Conservation (phyloP, 2,888 invertebrate genomes). For the Diaphora mendica region DNA sequence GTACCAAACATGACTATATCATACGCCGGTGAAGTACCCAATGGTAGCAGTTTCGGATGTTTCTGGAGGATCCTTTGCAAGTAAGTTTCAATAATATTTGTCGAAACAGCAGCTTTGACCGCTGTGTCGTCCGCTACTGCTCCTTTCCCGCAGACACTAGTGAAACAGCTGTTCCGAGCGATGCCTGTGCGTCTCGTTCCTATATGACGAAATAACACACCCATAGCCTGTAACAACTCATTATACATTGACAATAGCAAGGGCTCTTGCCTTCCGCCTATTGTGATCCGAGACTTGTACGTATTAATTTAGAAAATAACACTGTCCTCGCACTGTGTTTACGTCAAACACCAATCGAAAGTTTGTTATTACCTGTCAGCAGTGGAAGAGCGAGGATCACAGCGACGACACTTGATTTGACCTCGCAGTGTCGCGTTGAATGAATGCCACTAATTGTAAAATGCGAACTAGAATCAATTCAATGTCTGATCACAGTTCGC, state of each 20-base stretch:
- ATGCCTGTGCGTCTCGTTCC: conserved; percentile 50
- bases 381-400: conserved; percentile 50
- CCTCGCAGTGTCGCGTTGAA: conserved; percentile 63
- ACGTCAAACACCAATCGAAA: conserved; percentile 55
- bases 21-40: conserved; percentile 95
- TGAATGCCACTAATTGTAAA: conserved; percentile 64
- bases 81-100: conserved; percentile 85
- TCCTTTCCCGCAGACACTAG: conserved; percentile 36
- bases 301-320: conserved; percentile 57
- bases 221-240: conserved; percentile 59
- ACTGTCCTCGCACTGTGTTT: conserved; percentile 49
- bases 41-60: conserved; percentile 96
- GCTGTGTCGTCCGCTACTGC: conserved; percentile 46
- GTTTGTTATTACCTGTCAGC: conserved; percentile 55
- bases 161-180: conserved; percentile 75
- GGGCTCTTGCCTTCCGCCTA: conserved; percentile 52
- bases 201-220: conserved; percentile 63
- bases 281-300: conserved; percentile 59
- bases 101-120: conserved; percentile 48
- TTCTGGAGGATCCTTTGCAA: conserved; percentile 96
- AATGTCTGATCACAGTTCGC: conserved; percentile 59
- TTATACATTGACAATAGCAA: conserved; percentile 64
- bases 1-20: conserved; percentile 92
- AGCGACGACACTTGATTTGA: conserved; percentile 43
- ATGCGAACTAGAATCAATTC: conserved; percentile 58